Percentiles rank a stretch among this genome's conserved stretches.
Evolutionary conservation across 2,797 vertebrate species (phyloP).

Genomic region (Adelosebastes latens): DNA sequence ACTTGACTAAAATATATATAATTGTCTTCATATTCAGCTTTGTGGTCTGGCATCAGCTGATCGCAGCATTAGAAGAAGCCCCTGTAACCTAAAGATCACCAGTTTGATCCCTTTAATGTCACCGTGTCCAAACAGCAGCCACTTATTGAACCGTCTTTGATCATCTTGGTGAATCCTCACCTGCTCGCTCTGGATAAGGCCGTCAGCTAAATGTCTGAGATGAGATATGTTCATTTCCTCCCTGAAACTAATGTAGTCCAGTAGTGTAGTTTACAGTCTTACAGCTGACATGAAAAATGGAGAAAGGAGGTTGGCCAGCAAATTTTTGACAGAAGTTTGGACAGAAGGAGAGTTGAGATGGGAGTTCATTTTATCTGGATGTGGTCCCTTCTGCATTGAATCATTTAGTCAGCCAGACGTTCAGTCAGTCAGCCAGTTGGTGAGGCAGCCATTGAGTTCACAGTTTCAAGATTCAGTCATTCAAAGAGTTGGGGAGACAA

Average conservation of each 20-base stretch:
- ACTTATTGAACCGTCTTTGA: not conserved
- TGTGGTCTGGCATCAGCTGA: constrained; percentile 28
- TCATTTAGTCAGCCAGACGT: constrained; percentile 49
- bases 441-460: constrained; percentile 40
- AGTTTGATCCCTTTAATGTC: not conserved
- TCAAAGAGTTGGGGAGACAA: not conserved
- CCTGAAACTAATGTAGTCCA: constrained; percentile 36
- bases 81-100: not conserved
- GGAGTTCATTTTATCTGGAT: constrained; percentile 75
- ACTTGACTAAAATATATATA: constrained; percentile 14
- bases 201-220: not conserved
- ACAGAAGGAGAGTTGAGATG: constrained; percentile 53
- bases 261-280: constrained; percentile 24
- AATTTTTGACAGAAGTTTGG: constrained; percentile 77
- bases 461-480: constrained; percentile 17
- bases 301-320: constrained; percentile 40
- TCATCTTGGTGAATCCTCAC: not conserved
- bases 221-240: constrained; percentile 23
- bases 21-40: constrained; percentile 21
- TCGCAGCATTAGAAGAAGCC: not conserved
- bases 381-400: constrained; percentile 54
- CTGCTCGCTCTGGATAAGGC: not conserved
- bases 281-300: constrained; percentile 57
- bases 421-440: constrained; percentile 37
- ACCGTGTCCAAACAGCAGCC: not conserved